Evolutionary conservation across 2,888 invertebrate species (phyloP).

Genomic region (Myathropa florea): DNA sequence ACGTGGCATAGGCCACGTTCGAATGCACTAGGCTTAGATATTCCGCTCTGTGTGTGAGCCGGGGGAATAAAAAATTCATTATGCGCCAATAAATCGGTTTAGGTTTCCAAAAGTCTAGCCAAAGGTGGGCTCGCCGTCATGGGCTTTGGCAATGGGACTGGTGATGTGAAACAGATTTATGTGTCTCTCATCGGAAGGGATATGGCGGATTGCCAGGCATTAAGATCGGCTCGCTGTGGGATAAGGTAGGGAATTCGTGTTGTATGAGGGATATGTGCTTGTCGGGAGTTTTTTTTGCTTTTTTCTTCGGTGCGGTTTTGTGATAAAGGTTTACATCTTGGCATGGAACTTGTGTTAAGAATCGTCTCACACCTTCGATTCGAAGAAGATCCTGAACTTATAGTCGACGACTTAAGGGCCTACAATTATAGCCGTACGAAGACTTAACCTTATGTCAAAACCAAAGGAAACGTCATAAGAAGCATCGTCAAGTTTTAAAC

Average conservation of each 20-base stretch:
- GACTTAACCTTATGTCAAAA: too few relatives aligned
- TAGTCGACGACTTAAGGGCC: too few relatives aligned
- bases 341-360: background rate
- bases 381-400: too few relatives aligned
- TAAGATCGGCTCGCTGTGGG: background rate
- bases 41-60: slow-evolving; percentile 15
- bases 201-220: slow-evolving; percentile 43
- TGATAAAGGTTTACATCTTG: background rate
- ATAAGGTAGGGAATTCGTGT: background rate
- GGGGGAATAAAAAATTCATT: slow-evolving; percentile 26
- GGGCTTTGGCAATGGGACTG: slow-evolving; percentile 42
- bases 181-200: slow-evolving; percentile 41
- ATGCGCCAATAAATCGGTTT: slow-evolving; percentile 26
- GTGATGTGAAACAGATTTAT: slow-evolving; percentile 60
- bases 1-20: background rate
- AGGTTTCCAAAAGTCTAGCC: slow-evolving; percentile 50
- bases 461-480: too few relatives aligned
- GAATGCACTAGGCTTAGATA: background rate
- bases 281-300: background rate
- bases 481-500: too few relatives aligned
- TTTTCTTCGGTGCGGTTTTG: too few relatives aligned
- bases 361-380: background rate
- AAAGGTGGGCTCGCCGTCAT: slow-evolving; percentile 42
- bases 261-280: background rate
- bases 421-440: too few relatives aligned